Conservation (phyloP, 2,113 vertebrate genomes). For the Columbina picui region DNA sequence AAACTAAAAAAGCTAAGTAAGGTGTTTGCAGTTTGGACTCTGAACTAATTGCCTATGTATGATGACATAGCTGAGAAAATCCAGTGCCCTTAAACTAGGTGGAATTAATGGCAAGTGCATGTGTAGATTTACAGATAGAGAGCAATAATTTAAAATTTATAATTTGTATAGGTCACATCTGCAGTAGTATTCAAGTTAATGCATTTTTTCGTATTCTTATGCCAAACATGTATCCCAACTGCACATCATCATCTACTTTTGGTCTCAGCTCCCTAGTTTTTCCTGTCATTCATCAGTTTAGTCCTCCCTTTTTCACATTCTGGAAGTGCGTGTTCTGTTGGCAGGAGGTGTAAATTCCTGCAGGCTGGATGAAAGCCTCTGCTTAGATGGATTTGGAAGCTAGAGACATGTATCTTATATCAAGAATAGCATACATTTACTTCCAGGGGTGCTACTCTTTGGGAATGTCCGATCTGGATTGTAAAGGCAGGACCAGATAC, state of each 20-base stretch:
- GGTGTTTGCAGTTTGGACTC: not conserved
- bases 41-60: not conserved
- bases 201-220: not conserved
- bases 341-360: not conserved
- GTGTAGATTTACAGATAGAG: not conserved
- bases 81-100: not conserved
- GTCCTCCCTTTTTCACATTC: not conserved
- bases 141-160: not conserved
- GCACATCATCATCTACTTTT: not conserved
- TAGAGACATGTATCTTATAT: not conserved
- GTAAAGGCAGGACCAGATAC: not conserved
- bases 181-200: not conserved
- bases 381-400: not conserved
- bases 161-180: not conserved
- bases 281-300: not conserved
- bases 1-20: not conserved
- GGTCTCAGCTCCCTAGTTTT: not conserved
- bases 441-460: not conserved
- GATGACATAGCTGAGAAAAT: not conserved
- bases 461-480: not conserved
- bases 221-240: not conserved
- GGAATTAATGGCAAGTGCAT: not conserved
- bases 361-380: not conserved
- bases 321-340: constrained; percentile 11
- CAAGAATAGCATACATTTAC: not conserved